Conservation (phyloP, 2,888 invertebrate genomes). For the Entomobrya multifasciata region DNA sequence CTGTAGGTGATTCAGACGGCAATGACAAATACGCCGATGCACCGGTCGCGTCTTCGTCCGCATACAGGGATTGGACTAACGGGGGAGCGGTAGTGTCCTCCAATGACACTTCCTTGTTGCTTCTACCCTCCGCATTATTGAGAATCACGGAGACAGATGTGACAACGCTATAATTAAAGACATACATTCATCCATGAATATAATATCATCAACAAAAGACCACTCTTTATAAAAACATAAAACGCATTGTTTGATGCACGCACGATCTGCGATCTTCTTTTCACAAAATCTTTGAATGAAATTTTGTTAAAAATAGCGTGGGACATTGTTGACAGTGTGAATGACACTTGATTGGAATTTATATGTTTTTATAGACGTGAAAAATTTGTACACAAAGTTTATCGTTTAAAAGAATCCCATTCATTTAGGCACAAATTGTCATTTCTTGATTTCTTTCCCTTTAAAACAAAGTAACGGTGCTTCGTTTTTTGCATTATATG, state of each 20-base stretch:
- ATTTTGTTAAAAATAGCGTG: not conserved
- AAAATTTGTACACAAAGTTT: too few species aligned
- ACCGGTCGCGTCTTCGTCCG: slow-evolving; percentile 25
- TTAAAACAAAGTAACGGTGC: slow-evolving; percentile 48
- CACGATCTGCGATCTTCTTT: not conserved
- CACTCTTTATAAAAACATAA: not conserved
- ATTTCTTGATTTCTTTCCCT: not conserved
- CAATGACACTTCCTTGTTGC: slow-evolving; percentile 55
- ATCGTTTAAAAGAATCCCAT: not conserved
- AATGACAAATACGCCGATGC: not conserved
- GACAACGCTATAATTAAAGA: slow-evolving; percentile 83
- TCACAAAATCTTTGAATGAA: not conserved
- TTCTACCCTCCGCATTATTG: slow-evolving; percentile 58
- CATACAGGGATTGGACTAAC: not conserved
- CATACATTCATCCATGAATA: slow-evolving; percentile 31
- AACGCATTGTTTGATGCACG: not conserved
- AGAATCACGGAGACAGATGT: slow-evolving; percentile 85
- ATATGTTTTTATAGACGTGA: too few species aligned
- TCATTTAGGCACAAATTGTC: not conserved
- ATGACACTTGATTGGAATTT: slow-evolving; percentile 53
- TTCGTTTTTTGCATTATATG: slow-evolving; percentile 49
- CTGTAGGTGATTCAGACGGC: not conserved
- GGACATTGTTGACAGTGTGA: slow-evolving; percentile 40
- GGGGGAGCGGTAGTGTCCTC: slow-evolving; percentile 51
- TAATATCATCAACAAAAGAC: not conserved